Conservation (phyloP, 1,140 invertebrate genomes). For the Drosophila trapezifrons region DNA sequence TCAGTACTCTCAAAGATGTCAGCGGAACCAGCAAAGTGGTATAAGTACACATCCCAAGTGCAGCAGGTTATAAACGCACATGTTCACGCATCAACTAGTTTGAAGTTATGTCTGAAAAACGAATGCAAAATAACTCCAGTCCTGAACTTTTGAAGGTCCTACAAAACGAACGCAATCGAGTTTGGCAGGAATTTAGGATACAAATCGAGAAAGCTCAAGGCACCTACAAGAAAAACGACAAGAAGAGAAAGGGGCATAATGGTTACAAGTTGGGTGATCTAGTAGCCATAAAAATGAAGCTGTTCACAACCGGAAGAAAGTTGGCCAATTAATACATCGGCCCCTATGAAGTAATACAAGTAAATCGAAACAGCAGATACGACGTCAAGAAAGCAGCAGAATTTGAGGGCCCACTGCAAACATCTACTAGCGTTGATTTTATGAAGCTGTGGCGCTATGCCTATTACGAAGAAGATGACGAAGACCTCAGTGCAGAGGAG, state of each 20-base stretch:
- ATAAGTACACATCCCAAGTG: constrained; percentile 1
- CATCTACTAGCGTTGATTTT: too few species aligned
- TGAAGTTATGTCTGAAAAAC: background rate
- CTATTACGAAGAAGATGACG: background rate
- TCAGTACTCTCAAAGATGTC: constrained; percentile 2
- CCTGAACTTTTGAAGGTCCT: background rate
- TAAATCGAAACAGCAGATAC: too few species aligned
- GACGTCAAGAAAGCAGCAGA: too few species aligned
- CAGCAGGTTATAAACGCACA: background rate
- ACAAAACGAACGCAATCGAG: background rate
- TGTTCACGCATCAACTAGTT: background rate
- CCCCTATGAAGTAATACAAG: too few species aligned
- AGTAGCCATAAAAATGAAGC: too few species aligned
- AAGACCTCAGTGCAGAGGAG: background rate
- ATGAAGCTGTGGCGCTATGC: too few species aligned
- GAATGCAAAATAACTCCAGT: background rate
- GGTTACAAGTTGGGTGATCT: too few species aligned
- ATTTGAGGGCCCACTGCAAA: too few species aligned
- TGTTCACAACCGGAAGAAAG: too few species aligned
- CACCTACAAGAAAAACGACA: background rate
- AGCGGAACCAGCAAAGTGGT: background rate
- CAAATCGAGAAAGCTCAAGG: background rate
- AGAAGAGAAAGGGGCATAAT: background rate
- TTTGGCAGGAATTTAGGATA: background rate
- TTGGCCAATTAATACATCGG: background rate